phyloP scores from a whole-genome alignment of 2,113 vertebrate species.

The Mus pahari region DNA sequence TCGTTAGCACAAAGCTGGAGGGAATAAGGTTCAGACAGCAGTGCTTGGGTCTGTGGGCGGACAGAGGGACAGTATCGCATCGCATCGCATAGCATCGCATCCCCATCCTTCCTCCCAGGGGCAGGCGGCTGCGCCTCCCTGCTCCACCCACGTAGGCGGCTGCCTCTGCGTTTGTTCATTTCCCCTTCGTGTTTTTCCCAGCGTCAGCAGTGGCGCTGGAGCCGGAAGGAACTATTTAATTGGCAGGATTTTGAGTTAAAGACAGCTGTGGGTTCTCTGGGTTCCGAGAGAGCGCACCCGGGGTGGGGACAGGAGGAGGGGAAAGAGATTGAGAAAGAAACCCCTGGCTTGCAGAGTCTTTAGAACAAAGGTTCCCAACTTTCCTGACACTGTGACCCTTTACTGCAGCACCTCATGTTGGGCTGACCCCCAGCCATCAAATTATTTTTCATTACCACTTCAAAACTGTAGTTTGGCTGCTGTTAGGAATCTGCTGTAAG shows the following conservation, averaged over 20 bases:
- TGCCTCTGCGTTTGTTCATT: not conserved
- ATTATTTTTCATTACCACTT: not conserved
- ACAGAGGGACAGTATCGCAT: not conserved
- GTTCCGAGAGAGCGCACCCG: not conserved
- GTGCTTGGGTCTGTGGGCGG: not conserved
- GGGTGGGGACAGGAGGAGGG: no score
- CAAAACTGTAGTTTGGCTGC: not conserved
- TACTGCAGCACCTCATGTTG: not conserved
- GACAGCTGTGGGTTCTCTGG: slow-evolving; percentile 32
- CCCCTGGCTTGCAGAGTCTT: not conserved
- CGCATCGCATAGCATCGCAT: no score
- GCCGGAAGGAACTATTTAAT: slow-evolving; percentile 64
- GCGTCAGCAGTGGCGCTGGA: not conserved
- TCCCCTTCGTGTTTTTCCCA: not conserved
- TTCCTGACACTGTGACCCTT: not conserved
- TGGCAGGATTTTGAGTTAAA: slow-evolving; percentile 65
- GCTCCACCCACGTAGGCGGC: not conserved
- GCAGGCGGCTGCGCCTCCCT: not conserved
- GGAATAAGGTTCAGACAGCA: not conserved
- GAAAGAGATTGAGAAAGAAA: not conserved
- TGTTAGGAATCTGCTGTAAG: not conserved
- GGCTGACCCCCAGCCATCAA: not conserved
- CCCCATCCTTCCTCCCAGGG: not conserved
- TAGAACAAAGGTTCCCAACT: not conserved
- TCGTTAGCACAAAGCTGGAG: rapidly evolving